phyloP scores from a whole-genome alignment of 2,888 invertebrate species.

The Torymus texanus region DNA sequence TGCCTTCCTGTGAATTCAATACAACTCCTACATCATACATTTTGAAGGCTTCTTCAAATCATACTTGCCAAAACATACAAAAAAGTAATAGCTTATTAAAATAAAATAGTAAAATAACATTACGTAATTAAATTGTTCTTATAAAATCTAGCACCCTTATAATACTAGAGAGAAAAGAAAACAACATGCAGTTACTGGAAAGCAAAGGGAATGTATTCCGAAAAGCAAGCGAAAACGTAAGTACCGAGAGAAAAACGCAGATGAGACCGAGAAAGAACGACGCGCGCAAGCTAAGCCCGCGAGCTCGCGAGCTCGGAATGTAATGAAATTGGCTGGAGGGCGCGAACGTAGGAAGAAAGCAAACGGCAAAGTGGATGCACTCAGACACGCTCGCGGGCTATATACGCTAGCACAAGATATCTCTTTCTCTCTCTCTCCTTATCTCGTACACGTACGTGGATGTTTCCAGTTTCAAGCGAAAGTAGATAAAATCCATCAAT shows the following conservation, averaged over 20 bases:
- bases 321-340: conserved; percentile 60
- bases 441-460: neutral
- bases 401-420: conserved; percentile 15
- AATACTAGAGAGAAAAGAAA: too few species aligned
- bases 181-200: too few species aligned
- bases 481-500: conserved; percentile 55
- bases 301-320: conserved; percentile 36
- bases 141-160: too few species aligned
- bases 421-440: conserved; percentile 1
- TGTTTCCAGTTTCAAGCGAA: conserved; percentile 43
- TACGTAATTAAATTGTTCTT: too few species aligned
- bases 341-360: conserved; percentile 42
- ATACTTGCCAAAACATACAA: too few species aligned
- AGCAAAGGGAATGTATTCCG: too few species aligned
- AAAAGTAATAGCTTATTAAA: too few species aligned
- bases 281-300: neutral
- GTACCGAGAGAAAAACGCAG: neutral
- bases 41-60: too few species aligned
- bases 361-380: conserved; percentile 53
- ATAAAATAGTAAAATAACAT: too few species aligned
- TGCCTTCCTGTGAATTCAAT: too few species aligned
- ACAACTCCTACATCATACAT: too few species aligned
- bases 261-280: conserved; percentile 3
- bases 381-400: conserved; percentile 46
- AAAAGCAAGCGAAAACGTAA: too few species aligned